Base-by-base conservation (phyloP, 2,888 invertebrate species). In the Lepeophtheirus nordmannii region DNA sequence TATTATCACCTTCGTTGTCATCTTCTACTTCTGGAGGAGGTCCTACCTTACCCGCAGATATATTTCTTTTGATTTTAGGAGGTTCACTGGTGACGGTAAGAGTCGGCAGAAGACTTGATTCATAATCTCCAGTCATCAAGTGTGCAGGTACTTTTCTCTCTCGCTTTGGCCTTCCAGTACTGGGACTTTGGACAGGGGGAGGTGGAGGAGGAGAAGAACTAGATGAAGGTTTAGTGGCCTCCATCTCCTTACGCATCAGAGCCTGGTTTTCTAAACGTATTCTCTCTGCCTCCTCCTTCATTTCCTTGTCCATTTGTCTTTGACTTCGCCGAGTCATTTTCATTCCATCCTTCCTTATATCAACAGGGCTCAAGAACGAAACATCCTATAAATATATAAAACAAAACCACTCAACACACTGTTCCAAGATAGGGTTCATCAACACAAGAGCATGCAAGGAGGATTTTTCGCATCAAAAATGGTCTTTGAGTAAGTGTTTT, bases 1-100 rank as follows among this genome's bases (percentile, higher is more conserved):
- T 78, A 17, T 76, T 77, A 8, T 76, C 75, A 72, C 71, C 75
- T 75, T 78, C 70, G 74, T 70, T 70, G 53, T 68, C 69, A 17
- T 68, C 69, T 12, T 70, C 70, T 11, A 67, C 69, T 1, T 68
- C 70, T 70, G 61, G 74, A 71, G 23, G 59, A 22, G 62, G 38
- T 23, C 40, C 67, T 41, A n/a, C 62, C 56, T 66, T 67, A 20
- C 65, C 67, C 40, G 68, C 67, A 12, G 17, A 17, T 14, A 46
- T 17, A 8, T 46, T 2, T 46, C 53, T 14, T 65, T 30, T 17
- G 68, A 17, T 30, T 30, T 30, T 30, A 30, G 30, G 30, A 22
- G 38, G 9, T 68, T 68, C 17, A 10, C 12, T 30, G n/a, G 57
- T 17, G 3, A 30, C 30, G 17, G 59, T n/a, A 20, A 37, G 37